These are phyloP conservation scores for Fundulus diaphanus DNA, from an alignment of 2,797 vertebrate genomes.

Conservation along the genomic window DNA sequence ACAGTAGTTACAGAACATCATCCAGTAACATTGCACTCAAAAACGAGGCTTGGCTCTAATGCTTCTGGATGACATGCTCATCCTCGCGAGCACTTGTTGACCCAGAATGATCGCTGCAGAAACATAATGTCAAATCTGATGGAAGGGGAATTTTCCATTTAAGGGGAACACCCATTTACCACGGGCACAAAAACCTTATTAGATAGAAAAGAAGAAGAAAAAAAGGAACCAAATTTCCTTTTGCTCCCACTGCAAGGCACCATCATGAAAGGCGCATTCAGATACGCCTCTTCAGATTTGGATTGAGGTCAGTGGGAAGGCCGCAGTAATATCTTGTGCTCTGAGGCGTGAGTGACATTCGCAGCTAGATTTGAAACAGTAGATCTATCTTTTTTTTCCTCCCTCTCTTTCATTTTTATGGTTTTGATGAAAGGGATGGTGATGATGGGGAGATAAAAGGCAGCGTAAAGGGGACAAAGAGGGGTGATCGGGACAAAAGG, in stretches of 20 bases:
- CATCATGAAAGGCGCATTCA: slow-evolving; percentile 71
- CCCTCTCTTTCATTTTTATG: slow-evolving; percentile 53
- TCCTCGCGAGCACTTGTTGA: slow-evolving; percentile 52
- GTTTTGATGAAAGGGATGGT: slow-evolving; percentile 66
- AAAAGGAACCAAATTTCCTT: slow-evolving; percentile 52
- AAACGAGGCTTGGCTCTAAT: slow-evolving; percentile 26
- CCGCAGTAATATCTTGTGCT: slow-evolving; percentile 65
- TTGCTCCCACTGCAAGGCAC: slow-evolving; percentile 48
- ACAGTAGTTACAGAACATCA: slow-evolving; percentile 32
- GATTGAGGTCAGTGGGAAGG: slow-evolving; percentile 76
- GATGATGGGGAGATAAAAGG: slow-evolving; percentile 69
- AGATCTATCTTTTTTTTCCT: slow-evolving; percentile 56
- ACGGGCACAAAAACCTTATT: slow-evolving; percentile 64
- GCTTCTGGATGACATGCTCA: slow-evolving; percentile 33
- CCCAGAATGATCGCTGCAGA: slow-evolving; percentile 59
- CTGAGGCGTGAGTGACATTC: slow-evolving; percentile 67
- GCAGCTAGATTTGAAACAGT: slow-evolving; percentile 62
- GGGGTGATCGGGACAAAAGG: slow-evolving; percentile 58
- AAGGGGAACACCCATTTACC: slow-evolving; percentile 40
- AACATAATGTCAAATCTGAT: slow-evolving; percentile 58
- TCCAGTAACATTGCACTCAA: slow-evolving; percentile 33
- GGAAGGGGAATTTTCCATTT: slow-evolving; percentile 60
- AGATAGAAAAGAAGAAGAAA: slow-evolving; percentile 52
- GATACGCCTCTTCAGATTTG: slow-evolving; percentile 71
- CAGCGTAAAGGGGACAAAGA: slow-evolving; percentile 48